Conservation (phyloP, 2,797 vertebrate species). For the Spheniscus humboldti region DNA sequence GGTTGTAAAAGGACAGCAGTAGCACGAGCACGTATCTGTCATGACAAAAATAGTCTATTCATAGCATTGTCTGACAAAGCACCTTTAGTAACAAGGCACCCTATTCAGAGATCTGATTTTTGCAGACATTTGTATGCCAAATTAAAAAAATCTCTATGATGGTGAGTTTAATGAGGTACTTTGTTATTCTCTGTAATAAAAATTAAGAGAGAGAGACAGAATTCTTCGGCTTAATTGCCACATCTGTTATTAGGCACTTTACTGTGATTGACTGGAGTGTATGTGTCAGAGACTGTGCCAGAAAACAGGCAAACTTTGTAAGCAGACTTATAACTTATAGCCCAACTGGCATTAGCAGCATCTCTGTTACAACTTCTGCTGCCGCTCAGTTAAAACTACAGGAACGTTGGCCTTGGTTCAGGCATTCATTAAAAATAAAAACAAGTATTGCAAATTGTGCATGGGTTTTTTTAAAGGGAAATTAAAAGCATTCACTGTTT, state of each 20-base stretch:
- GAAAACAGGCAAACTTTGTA: constrained; percentile 56
- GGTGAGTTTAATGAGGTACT: constrained; percentile 67
- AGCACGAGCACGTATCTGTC: background rate
- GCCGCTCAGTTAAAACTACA: background rate
- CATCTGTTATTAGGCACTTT: constrained; percentile 74
- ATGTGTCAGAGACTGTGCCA: constrained; percentile 64
- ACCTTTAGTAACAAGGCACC: constrained; percentile 24
- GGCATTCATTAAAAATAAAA: constrained; percentile 2
- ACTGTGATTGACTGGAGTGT: constrained; percentile 74
- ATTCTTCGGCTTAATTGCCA: constrained; percentile 73
- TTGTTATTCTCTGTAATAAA: constrained; percentile 68
- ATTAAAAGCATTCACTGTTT: background rate
- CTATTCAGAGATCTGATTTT: constrained; percentile 47
- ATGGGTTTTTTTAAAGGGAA: background rate
- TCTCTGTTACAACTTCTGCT: constrained; percentile 30
- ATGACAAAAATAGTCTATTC: background rate
- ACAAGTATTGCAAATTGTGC: background rate
- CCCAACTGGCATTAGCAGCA: constrained; percentile 37
- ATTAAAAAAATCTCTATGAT: constrained; percentile 19
- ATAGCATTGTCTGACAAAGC: background rate
- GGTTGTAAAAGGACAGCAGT: background rate
- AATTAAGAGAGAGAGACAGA: constrained; percentile 58
- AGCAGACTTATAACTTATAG: constrained; percentile 35
- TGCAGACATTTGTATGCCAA: constrained; percentile 12
- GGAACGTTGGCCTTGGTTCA: background rate